Evolutionary conservation across 2,888 invertebrate species (phyloP), one percentile per base, ranked within the genome.

Genomic region (Hymenopus coronatus): DNA sequence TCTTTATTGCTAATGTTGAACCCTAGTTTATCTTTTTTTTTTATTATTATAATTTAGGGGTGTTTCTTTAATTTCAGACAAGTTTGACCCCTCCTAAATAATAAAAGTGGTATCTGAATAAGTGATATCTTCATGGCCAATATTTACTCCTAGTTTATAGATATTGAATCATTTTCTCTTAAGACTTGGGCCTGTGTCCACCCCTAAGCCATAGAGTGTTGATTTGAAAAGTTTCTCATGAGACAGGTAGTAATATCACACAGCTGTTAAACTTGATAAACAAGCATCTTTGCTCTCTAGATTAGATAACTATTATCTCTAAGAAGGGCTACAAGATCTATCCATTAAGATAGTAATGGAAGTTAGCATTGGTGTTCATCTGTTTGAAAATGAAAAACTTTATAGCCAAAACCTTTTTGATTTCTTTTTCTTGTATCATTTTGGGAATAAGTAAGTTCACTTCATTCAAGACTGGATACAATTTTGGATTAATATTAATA

Each of bases 381-480:
- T 15, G 1, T 70, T 15, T 88, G n/a, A 89, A 84, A 89, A 89
- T 89, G 89, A 88, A 86, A 83, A 54, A 70, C 7, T 83, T 54
- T 40, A 14, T 89, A 85, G 89, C 85, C 14, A 86, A 88, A 46
- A 30, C 85, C 2, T 89, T 85, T 54, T 40, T 88, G 40, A 82
- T 85, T 27, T 83, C 88, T 85, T 25, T 83, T 9, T 85, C 85
- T 15, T 54, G 83, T 83, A 7, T 86, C 9, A 25, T 89, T 15
- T 82, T 83, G 15, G 86, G 84, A 83, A 88, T 89, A 82, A 83
- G 89, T 89, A 83, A 88, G 89, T 89, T 83, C 12, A 6, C 33
- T 81, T 12, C 54, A 40, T n/a, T 88, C 2, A n/a, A 28, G n/a
- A 4, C 25, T 27, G 12, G 8, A 27, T 9, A 82, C 20, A 82